phyloP scores from a whole-genome alignment of 2,888 invertebrate species.

The Brachyopa scutellaris region DNA sequence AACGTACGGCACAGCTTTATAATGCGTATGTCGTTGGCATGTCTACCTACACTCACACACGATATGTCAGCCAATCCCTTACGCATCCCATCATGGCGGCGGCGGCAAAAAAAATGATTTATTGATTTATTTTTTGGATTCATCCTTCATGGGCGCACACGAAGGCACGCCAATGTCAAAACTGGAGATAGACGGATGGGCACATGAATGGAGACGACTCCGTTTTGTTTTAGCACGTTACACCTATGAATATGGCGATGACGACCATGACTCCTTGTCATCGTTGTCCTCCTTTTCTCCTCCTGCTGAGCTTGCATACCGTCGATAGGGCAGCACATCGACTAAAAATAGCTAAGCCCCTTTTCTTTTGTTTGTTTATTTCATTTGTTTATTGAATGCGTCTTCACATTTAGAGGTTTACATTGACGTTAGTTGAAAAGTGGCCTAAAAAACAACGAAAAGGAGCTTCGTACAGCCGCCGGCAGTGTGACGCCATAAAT shows the following conservation, averaged over 20 bases:
- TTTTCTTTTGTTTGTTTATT: slow-evolving; percentile 21
- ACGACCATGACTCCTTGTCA: slow-evolving; percentile 54
- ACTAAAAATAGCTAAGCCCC: slow-evolving; percentile 35
- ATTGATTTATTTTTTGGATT: slow-evolving; percentile 39
- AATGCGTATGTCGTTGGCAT: slow-evolving; percentile 38
- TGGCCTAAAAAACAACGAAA: neutral
- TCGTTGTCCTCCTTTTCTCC: slow-evolving; percentile 18
- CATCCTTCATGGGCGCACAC: slow-evolving; percentile 31
- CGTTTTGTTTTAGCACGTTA: slow-evolving; percentile 1
- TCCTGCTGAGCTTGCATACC: neutral
- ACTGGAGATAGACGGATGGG: slow-evolving; percentile 38
- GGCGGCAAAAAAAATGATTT: slow-evolving; percentile 39
- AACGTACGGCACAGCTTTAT: too few relatives aligned
- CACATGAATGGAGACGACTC: slow-evolving; percentile 6
- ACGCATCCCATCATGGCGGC: slow-evolving; percentile 21
- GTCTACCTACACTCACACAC: slow-evolving; percentile 36
- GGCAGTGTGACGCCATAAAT: slow-evolving; percentile 62
- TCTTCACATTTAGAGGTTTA: slow-evolving; percentile 55
- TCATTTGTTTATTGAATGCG: slow-evolving; percentile 27
- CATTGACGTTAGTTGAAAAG: slow-evolving; percentile 64
- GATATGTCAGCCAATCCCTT: slow-evolving; percentile 23
- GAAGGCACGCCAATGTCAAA: slow-evolving; percentile 35
- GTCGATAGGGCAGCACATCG: too few relatives aligned
- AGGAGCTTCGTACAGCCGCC: slow-evolving; percentile 12
- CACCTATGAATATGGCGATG: slow-evolving; percentile 16